Base-by-base conservation (phyloP, 2,888 invertebrate species). In the Sabellastarte sp. region DNA sequence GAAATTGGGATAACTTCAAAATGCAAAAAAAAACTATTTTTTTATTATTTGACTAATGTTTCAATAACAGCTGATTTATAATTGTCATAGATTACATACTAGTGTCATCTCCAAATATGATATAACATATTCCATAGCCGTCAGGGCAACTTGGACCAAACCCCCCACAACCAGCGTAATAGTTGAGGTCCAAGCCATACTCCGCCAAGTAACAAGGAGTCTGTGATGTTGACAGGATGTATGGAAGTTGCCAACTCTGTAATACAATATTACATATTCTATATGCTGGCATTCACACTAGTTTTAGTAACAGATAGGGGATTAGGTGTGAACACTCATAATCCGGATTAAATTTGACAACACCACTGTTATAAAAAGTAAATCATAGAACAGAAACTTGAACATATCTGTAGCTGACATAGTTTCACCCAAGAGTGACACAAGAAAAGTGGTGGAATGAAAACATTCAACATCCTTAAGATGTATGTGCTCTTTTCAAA, bases 61-160 rank as follows among this genome's bases (percentile, higher is more conserved):
- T 29, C 5, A 4, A 5, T 30, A 10, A 5, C 30, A 10, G 28
- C 10, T 10, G 10, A 26, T 24, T 29, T 58, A 41, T 58, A 10
- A 32, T 10, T 33, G 29, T 32, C 28, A 55, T 55, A 4, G 24
- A 32, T 5, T n/a, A 69, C 77, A 69, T 72, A 78, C 78, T 59
- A 29, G 72, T 59, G 52, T 76, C 75, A 55, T 78, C 77, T 28
- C 76, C 76, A 50, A 75, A 71, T 57, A 76, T 73, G 70, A 76
- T 74, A 67, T 78, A 78, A 15, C 73, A 76, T 41, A 78, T 68
- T 4, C 78, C 78, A 58, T 78, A 78, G 26, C 78, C 78, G 53
- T 76, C 73, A 3, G 63, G 69, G 32, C 66, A 64, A 4, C 60
- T 67, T 1, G 76, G 67, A 10, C 68, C 65, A 63, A 78, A 78